A percentile compares a stretch with the other conserved stretches of the same genome.
These are phyloP conservation scores for Malurus leucopterus DNA, from an alignment of 2,797 vertebrate species.

Conservation along the genomic window DNA sequence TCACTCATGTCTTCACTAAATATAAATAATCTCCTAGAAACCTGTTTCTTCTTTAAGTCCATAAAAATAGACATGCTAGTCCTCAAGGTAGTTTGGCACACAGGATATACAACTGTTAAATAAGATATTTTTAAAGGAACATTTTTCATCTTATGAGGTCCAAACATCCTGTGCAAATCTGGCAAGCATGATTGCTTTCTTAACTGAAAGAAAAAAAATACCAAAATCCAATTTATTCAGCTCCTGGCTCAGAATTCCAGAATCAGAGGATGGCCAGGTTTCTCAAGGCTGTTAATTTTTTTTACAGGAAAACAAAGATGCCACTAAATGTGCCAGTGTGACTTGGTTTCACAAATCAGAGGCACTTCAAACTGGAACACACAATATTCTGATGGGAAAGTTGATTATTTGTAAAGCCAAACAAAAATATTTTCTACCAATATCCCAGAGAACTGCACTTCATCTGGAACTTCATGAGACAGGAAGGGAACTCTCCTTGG, in stretches of 20 bases:
- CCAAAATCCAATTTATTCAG: background rate
- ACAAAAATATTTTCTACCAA: background rate
- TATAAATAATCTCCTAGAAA: background rate
- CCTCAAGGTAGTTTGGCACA: background rate
- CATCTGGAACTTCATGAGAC: background rate
- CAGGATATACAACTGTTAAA: background rate
- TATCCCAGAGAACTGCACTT: background rate
- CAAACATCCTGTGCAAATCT: background rate
- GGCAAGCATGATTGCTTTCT: background rate
- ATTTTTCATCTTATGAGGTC: background rate
- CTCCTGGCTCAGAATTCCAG: background rate
- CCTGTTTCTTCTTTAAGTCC: background rate
- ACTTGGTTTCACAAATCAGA: fast-evolving
- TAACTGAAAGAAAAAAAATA: background rate
- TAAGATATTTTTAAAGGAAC: background rate
- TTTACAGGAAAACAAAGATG: background rate
- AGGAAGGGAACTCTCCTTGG: background rate
- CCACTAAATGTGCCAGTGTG: background rate
- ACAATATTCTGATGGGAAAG: background rate
- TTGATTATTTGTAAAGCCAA: background rate
- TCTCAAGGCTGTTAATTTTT: background rate
- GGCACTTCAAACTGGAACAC: background rate
- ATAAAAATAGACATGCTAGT: background rate
- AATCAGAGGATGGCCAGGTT: background rate
- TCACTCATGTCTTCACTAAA: background rate